Evolutionary conservation across 1,140 invertebrate species (phyloP).

Genomic region (Gryllus bimaculatus): DNA sequence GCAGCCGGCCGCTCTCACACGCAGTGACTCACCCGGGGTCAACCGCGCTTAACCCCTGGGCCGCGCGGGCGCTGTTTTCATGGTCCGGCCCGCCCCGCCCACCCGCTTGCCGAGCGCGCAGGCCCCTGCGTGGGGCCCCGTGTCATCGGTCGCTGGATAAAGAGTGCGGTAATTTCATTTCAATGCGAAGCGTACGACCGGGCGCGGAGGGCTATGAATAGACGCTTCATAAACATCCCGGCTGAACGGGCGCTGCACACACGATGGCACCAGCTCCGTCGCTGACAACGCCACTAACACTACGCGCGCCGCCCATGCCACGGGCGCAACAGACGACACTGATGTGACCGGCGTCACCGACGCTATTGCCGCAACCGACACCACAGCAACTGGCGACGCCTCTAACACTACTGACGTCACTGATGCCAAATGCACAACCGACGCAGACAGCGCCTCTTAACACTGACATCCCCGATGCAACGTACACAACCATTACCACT

Average conservation of each 20-base stretch:
- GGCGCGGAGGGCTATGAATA: neutral
- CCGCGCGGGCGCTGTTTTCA: neutral
- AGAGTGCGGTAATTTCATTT: slow-evolving; percentile 1
- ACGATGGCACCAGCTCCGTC: neutral
- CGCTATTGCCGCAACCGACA: no score
- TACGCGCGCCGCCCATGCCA: neutral
- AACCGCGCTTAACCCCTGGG: neutral
- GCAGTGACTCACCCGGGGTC: neutral
- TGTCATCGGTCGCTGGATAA: neutral
- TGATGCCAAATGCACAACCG: no score
- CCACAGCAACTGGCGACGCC: no score
- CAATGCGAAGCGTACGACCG: neutral
- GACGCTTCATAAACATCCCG: neutral
- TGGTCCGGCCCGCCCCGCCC: neutral
- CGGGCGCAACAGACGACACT: no score
- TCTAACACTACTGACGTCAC: no score
- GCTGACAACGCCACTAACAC: neutral
- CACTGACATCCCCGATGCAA: no score
- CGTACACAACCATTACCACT: no score
- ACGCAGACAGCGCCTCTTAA: no score
- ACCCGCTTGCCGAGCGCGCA: neutral
- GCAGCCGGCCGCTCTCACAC: no score
- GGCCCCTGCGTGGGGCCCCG: no score
- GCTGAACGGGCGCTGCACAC: neutral
- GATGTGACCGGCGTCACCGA: no score